Base-by-base conservation (phyloP, 1,140 invertebrate genomes). In the Cryptotermes secundus region DNA sequence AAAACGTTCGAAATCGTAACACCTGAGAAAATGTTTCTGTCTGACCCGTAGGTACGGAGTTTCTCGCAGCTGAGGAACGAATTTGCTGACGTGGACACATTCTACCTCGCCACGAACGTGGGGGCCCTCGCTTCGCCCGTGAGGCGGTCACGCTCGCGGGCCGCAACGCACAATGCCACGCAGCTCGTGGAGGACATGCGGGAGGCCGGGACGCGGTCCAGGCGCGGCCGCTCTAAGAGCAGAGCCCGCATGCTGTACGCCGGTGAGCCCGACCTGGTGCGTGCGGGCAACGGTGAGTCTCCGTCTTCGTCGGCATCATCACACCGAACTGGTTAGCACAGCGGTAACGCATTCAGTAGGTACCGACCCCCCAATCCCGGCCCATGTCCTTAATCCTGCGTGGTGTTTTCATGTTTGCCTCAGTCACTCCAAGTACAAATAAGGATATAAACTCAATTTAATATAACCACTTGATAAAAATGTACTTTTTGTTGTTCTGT, bases 31-130 rank as follows among this genome's bases (percentile, higher is more conserved):
- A 38, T 12, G 38, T 4, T 38, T 38, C 12, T 38, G 38, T 38
- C 38, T 36, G 31, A 83, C 85, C 31, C 34, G 19, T 87, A 96
- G 95, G 95, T 98, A 4, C 92, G 96, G 85, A 98, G 97, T 89
- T 98, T 97, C 89, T 97, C 96, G 0, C 97, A 98, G 86, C 89
- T 98, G 53, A 93, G 96, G 72, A 96, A 97, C 87, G 97, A 98
- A 87, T 97, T 97, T 87, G 95, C 96, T 1, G 96, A 97, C 86
- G 95, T 97, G 59, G 96, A 97, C 88, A 97, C 96, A 22, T 98
- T 98, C 90, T 97, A 97, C 88, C 90, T 97, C 87, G 59, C 59
- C 3, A 72, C 59, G 26, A 95, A 94, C 24, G 92, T 93, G 24
- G 93, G 93, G 0, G 89, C 89, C 0, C 88, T 91, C 49, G 89